Conservation (phyloP, 1,140 invertebrate genomes). For the Melanaphis sacchari region DNA sequence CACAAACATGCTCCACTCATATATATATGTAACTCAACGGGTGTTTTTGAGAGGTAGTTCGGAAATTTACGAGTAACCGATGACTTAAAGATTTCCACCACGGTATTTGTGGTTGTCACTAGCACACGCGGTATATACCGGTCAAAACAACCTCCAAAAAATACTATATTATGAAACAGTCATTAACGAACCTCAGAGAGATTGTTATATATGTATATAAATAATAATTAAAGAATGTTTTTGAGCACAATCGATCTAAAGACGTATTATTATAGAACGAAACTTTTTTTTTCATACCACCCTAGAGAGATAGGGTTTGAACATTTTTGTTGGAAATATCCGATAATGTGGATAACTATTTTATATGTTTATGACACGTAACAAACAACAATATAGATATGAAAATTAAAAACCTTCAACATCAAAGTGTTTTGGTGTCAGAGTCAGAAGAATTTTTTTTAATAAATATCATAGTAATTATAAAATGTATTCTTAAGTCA, state of each 20-base stretch:
- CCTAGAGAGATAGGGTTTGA: background rate
- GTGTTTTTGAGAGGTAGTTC: conserved; percentile 1
- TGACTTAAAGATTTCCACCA: background rate
- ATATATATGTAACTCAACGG: background rate
- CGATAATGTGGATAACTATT: background rate
- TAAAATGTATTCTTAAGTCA: background rate
- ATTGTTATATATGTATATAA: background rate
- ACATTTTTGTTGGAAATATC: background rate
- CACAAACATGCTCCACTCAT: background rate
- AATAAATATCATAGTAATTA: background rate
- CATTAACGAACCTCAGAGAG: background rate
- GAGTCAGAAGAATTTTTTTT: background rate
- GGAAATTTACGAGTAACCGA: background rate
- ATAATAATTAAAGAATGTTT: conserved; percentile 11
- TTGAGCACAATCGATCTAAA: background rate
- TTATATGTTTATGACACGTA: background rate
- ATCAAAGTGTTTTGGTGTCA: background rate
- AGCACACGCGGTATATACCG: background rate
- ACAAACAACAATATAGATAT: background rate
- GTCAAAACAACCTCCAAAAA: background rate
- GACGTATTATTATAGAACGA: background rate
- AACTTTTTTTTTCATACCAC: background rate
- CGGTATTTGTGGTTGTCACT: conserved; percentile 5
- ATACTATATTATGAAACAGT: background rate
- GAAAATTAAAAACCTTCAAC: background rate